Evolutionary conservation across 2,888 invertebrate species (phyloP), one percentile per base, ranked within the genome.

Genomic region (Chydorus sphaericus): DNA sequence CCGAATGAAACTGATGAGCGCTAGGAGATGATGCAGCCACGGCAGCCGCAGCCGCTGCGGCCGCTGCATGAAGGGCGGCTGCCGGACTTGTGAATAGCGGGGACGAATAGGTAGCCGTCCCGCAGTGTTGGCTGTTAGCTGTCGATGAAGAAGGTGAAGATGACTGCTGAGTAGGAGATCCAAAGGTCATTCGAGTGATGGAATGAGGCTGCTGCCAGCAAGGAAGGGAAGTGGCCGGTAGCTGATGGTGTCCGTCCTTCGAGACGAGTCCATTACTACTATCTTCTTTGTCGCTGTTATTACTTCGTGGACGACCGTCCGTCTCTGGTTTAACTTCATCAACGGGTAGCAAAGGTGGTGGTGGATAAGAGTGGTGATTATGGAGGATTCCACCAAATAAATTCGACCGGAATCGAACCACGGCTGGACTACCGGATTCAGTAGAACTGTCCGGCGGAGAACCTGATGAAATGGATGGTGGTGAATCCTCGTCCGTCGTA

Each of bases 1-100:
- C 57, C 8, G 54, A 52, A 52, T 52, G 52, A 37, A 52, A 52
- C 18, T 31, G 52, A 31, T 31, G 26, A 33, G 52, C 52, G 23
- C 36, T 16, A 5, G 50, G 30, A 28, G 50, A 29, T 4, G 29
- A 31, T 6, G 52, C 52, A 33, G 52, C 52, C 23, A 36, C 52
- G 23, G 52, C 31, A 16, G 52, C 52, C 23, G 52, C 31, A 2
- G 50, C 50, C 29, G 50, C 50, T 14, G 29, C 52, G 8, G 52
- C 52, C 16, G 52, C 52, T 8, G 52, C 52, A 33, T 52, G 52
- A 36, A 52, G 31, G 10, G 52, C 52, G 5, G 52, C 52, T 6
- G 52, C 52, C 26, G 44, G 44, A 44, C 44, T 44, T 11, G 44
- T 44, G 44, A 44, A 44, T n/a, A 44, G 28, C 44, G 44, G 44